Percentiles rank a stretch among this genome's conserved stretches.
Conservation (phyloP, 2,888 invertebrate species). For the Cecidostiba fungosa region DNA sequence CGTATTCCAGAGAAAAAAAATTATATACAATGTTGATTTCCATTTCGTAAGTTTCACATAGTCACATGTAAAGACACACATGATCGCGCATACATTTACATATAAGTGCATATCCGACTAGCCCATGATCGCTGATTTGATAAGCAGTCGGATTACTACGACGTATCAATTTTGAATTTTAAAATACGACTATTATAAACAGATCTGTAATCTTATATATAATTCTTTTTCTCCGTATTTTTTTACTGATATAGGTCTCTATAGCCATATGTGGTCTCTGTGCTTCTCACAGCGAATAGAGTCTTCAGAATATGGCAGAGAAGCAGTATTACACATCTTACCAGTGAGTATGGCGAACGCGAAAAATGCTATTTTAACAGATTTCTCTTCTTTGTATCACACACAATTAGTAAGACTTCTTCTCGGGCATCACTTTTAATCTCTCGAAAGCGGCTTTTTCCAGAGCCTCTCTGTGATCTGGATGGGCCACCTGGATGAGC, state of each 20-base stretch:
- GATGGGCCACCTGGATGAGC: conserved; percentile 85
- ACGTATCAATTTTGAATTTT: conserved; percentile 6
- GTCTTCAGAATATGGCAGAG: conserved; percentile 42
- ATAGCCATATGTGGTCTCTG: conserved; percentile 28
- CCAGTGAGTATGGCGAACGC: conserved; percentile 35
- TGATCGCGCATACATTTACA: conserved; percentile 22
- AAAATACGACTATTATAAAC: not conserved
- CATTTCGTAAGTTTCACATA: not conserved
- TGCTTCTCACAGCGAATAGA: conserved; percentile 21
- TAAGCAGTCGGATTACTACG: not conserved
- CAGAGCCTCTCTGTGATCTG: conserved; percentile 83
- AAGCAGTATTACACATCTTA: conserved; percentile 43
- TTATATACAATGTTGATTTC: conserved; percentile 27
- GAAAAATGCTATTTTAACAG: conserved; percentile 48
- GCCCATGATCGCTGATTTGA: not conserved
- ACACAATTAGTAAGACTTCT: conserved; percentile 55
- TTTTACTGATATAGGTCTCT: conserved; percentile 33
- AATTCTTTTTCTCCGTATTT: conserved; percentile 42
- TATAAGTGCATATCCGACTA: not conserved
- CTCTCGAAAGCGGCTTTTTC: conserved; percentile 85
- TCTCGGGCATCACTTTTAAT: conserved; percentile 78
- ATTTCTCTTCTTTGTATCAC: conserved; percentile 14
- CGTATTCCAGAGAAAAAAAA: conserved; percentile 38
- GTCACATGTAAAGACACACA: conserved; percentile 14
- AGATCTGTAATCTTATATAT: not conserved